phyloP scores from a whole-genome alignment of 1,140 invertebrate genomes.

The Calliphora vicina region DNA sequence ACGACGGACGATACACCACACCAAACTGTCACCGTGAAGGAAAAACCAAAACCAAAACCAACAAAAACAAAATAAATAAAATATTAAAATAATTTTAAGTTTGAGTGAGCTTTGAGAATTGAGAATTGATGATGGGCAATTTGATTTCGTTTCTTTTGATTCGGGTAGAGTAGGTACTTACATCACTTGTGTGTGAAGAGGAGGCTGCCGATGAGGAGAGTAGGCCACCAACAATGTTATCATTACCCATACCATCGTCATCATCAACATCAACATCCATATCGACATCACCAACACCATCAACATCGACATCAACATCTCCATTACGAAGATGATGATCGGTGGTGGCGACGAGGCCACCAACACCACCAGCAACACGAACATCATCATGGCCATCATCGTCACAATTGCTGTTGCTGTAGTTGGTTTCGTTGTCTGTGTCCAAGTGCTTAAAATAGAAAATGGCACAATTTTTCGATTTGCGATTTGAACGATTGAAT shows the following conservation, averaged over 20 bases:
- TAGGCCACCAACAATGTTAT: neutral
- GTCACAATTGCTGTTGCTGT: slow-evolving; percentile 25
- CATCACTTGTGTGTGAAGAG: slow-evolving; percentile 46
- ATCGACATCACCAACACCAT: neutral
- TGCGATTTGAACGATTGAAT: slow-evolving; percentile 74
- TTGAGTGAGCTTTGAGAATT: neutral
- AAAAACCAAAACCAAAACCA: neutral
- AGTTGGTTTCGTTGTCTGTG: slow-evolving; percentile 76
- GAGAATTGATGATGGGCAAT: neutral
- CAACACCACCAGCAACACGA: slow-evolving; percentile 4
- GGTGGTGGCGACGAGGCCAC: neutral
- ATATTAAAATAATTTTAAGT: neutral
- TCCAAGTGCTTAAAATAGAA: slow-evolving; percentile 86
- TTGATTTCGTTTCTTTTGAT: neutral
- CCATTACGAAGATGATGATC: neutral
- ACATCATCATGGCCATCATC: slow-evolving; percentile 36
- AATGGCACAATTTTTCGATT: slow-evolving; percentile 80
- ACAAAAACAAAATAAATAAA: too few relatives aligned
- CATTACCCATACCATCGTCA: neutral
- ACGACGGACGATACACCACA: neutral
- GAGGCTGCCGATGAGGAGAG: slow-evolving; percentile 36
- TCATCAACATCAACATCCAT: slow-evolving; percentile 2
- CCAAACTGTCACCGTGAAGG: neutral
- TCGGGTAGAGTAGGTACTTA: slow-evolving; percentile 54
- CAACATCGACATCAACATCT: neutral